Conservation (phyloP, 2,113 vertebrate species). For the Tetrao urogallus region DNA sequence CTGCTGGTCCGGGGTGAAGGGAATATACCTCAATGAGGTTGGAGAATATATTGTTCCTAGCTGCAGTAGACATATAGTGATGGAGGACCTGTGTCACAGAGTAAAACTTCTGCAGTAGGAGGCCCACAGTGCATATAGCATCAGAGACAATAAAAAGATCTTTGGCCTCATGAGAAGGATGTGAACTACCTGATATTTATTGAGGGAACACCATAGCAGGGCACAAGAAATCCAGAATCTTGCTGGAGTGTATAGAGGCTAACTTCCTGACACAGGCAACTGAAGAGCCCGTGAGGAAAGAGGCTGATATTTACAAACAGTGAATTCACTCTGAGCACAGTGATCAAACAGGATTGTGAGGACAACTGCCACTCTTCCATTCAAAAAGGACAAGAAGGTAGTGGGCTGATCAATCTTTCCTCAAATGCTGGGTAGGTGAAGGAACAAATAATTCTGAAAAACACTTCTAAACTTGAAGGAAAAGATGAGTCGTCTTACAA, state of each 20-base stretch:
- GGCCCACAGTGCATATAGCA: background rate
- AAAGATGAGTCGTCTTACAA: background rate
- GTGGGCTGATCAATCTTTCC: too few species aligned
- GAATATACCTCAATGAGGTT: background rate
- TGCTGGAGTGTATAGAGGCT: background rate
- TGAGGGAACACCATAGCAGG: background rate
- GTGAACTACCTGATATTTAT: background rate
- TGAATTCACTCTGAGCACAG: background rate
- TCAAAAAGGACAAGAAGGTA: background rate
- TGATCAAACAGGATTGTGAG: background rate
- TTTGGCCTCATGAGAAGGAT: background rate
- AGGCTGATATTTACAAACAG: background rate
- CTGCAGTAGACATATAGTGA: background rate
- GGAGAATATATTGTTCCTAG: background rate
- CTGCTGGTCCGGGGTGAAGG: background rate
- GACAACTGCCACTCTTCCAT: background rate
- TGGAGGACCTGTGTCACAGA: background rate
- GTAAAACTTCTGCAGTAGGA: background rate
- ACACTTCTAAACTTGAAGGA: background rate
- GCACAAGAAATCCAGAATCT: background rate
- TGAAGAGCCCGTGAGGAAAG: background rate
- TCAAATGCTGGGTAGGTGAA: background rate
- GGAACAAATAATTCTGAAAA: background rate
- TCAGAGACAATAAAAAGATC: background rate
- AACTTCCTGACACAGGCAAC: background rate